Percentiles rank a stretch among this genome's conserved stretches.
Evolutionary conservation across 2,888 invertebrate genomes (phyloP).

Genomic region (Sarcophaga caerulescens): DNA sequence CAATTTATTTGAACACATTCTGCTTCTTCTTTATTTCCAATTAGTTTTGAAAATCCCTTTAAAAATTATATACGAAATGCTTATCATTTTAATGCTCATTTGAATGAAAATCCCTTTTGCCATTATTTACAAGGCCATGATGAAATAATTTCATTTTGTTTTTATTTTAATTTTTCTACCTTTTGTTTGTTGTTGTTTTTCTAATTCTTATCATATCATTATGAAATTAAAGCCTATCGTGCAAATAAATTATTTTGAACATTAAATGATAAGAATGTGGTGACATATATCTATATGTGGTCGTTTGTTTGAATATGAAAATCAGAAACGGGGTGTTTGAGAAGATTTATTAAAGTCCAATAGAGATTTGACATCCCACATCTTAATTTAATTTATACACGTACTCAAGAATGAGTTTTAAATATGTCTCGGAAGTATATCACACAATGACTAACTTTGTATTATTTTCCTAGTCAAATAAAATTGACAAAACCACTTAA

Average conservation of each 20-base stretch:
- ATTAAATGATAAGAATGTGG: slow-evolving; percentile 66
- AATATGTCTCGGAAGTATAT: no score
- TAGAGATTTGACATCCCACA: no score
- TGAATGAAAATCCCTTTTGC: background rate
- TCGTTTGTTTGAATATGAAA: slow-evolving; percentile 30
- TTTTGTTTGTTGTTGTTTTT: background rate
- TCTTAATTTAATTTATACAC: no score
- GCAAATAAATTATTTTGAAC: slow-evolving; percentile 54
- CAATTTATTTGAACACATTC: background rate
- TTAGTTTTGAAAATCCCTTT: background rate
- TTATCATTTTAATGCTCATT: background rate
- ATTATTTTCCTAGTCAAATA: no score
- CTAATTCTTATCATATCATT: slow-evolving; percentile 50
- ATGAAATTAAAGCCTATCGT: slow-evolving; percentile 48
- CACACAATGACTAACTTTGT: no score
- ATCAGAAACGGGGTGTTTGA: background rate
- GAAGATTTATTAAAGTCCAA: background rate
- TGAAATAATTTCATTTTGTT: background rate
- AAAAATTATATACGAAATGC: background rate
- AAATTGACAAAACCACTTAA: background rate
- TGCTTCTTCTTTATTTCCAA: no score
- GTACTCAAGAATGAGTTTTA: no score
- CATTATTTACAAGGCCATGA: background rate
- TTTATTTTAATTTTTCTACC: background rate
- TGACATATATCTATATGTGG: slow-evolving; percentile 64